Evolutionary conservation across 1,140 invertebrate genomes (phyloP).

Genomic region (Trinorchestia longiramus): DNA sequence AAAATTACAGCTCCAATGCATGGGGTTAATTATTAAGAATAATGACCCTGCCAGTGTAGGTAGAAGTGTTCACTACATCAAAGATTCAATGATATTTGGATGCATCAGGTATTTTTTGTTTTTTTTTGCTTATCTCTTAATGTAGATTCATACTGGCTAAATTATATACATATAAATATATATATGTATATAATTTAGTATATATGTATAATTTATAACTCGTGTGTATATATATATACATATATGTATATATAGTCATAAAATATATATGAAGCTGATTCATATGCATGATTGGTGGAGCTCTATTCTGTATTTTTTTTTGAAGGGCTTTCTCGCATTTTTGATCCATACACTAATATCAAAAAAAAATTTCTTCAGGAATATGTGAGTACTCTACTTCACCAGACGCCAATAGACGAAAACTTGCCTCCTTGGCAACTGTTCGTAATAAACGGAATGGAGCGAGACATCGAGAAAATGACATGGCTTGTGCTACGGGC

Average conservation of each 20-base stretch:
- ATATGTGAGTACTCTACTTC: conserved; percentile 50
- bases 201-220: too few relatives aligned
- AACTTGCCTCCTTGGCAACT: conserved; percentile 50
- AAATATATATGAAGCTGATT: background rate
- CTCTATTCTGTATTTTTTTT: background rate
- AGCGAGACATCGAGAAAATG: background rate
- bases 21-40: too few relatives aligned
- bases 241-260: too few relatives aligned
- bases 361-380: background rate
- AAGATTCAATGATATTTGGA: background rate
- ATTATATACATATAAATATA: too few relatives aligned
- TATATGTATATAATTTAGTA: too few relatives aligned
- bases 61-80: background rate
- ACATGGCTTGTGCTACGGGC: conserved; percentile 51
- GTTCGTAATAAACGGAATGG: conserved; percentile 29
- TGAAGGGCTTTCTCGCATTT: background rate
- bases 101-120: background rate
- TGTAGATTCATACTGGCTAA: background rate
- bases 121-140: background rate
- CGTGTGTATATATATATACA: too few relatives aligned
- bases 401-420: background rate
- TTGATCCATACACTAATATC: background rate
- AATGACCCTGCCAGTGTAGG: background rate
- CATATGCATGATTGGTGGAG: background rate
- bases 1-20: too few relatives aligned